Percentiles rank a stretch among this genome's conserved stretches.
Conservation (phyloP, 2,888 invertebrate species). For the Drosophila nr. fundita region DNA sequence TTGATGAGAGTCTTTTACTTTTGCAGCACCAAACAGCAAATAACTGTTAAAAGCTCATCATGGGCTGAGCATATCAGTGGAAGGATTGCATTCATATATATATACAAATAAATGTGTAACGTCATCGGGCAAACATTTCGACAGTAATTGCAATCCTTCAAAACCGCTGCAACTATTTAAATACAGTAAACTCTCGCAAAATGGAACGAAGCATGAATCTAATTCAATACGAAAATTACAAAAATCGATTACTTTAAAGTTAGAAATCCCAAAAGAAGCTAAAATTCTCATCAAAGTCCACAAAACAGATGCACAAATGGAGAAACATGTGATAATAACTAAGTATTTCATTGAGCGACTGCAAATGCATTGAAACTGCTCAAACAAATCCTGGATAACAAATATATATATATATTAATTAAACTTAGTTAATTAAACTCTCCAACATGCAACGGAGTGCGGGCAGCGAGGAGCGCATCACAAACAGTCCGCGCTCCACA, state of each 20-base stretch:
- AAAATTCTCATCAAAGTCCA: slow-evolving; percentile 12
- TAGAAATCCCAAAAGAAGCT: slow-evolving; percentile 13
- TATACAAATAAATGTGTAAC: slow-evolving; percentile 5
- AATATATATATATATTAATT: background rate
- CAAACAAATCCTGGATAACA: background rate
- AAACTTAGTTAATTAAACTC: background rate
- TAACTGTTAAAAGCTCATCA: slow-evolving; percentile 24
- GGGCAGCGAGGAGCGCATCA: slow-evolving; percentile 81
- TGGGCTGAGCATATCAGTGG: slow-evolving; percentile 41
- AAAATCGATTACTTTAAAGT: slow-evolving; percentile 1
- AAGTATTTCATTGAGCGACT: slow-evolving; percentile 34
- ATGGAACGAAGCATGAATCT: background rate
- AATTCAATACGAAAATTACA: background rate
- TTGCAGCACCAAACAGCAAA: slow-evolving; percentile 28
- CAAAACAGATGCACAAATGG: slow-evolving; percentile 31
- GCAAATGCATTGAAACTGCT: slow-evolving; percentile 1
- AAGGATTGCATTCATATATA: background rate
- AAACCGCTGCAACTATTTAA: slow-evolving; percentile 32
- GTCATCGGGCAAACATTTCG: background rate
- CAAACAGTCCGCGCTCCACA: slow-evolving; percentile 70
- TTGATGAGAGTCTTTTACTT: slow-evolving; percentile 2
- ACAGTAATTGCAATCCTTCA: background rate
- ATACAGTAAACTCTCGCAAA: slow-evolving; percentile 1
- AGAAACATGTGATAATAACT: slow-evolving; percentile 41
- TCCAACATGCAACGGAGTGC: slow-evolving; percentile 63